phyloP scores from a whole-genome alignment of 2,113 vertebrate species.

The Scytalopus superciliaris region DNA sequence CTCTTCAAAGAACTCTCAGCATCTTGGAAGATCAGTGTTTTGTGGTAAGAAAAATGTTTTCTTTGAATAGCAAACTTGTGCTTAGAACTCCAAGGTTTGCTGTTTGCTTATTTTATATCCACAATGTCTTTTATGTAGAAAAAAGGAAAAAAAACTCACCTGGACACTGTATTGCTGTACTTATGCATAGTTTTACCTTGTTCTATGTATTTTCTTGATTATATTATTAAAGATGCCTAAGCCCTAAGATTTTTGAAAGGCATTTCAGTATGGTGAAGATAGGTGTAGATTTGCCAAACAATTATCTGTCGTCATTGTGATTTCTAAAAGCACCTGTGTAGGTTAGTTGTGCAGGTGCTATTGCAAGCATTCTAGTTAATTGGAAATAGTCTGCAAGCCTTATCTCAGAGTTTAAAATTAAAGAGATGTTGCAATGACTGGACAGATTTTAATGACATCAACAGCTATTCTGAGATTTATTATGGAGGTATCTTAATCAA shows the following conservation, averaged over 20 bases:
- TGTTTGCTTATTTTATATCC: fast-evolving
- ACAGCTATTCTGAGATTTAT: neutral
- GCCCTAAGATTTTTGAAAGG: neutral
- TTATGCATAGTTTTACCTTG: neutral
- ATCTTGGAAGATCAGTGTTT: neutral
- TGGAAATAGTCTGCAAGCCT: neutral
- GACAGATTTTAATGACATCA: neutral
- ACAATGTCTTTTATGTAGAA: neutral
- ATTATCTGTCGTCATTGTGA: neutral
- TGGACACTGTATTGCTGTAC: neutral
- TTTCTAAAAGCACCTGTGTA: neutral
- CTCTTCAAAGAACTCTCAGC: neutral
- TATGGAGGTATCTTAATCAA: neutral
- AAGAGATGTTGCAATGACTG: neutral
- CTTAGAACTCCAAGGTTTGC: neutral
- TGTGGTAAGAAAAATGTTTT: neutral
- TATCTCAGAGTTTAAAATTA: neutral
- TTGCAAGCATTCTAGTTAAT: neutral
- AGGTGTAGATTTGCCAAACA: neutral
- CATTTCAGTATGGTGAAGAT: neutral
- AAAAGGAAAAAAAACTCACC: neutral
- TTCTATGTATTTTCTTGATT: neutral
- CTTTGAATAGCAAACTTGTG: neutral
- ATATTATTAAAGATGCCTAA: neutral
- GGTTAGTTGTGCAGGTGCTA: neutral